These are phyloP conservation scores for Phylloscopus trochiloides DNA, from an alignment of 2,113 vertebrate species.

Conservation along the genomic window DNA sequence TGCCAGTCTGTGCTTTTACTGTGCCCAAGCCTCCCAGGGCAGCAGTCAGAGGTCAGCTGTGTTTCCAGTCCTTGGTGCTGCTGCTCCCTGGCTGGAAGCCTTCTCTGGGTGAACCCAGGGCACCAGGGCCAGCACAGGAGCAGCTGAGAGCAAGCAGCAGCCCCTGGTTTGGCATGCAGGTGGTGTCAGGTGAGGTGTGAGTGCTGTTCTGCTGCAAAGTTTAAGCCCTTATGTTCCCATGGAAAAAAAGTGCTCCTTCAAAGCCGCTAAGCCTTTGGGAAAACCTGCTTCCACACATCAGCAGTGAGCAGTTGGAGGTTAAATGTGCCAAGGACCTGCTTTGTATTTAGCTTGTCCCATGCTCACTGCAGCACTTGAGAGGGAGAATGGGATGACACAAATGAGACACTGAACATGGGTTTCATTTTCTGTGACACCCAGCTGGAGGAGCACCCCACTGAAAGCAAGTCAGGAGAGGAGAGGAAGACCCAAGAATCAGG, in stretches of 20 bases:
- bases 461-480: not conserved
- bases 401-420: not conserved
- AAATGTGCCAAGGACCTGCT: not conserved
- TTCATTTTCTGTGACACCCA: not conserved
- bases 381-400: not conserved
- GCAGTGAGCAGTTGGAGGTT: not conserved
- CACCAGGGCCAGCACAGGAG: accelerated
- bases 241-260: not conserved
- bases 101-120: accelerated
- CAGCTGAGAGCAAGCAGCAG: not conserved
- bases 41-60: not conserved
- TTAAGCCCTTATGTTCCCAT: not conserved
- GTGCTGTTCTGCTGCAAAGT: not conserved
- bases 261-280: not conserved
- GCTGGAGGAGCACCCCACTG: not conserved
- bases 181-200: not conserved
- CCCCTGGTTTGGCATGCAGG: accelerated
- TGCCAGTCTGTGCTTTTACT: not conserved
- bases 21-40: not conserved
- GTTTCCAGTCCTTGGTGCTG: not conserved
- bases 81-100: not conserved
- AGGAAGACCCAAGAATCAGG: not conserved
- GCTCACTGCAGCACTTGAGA: not conserved
- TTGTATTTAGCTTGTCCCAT: not conserved
- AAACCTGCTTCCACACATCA: not conserved